phyloP scores from a whole-genome alignment of 2,888 invertebrate genomes.

The Cryptosula pallasiana region DNA sequence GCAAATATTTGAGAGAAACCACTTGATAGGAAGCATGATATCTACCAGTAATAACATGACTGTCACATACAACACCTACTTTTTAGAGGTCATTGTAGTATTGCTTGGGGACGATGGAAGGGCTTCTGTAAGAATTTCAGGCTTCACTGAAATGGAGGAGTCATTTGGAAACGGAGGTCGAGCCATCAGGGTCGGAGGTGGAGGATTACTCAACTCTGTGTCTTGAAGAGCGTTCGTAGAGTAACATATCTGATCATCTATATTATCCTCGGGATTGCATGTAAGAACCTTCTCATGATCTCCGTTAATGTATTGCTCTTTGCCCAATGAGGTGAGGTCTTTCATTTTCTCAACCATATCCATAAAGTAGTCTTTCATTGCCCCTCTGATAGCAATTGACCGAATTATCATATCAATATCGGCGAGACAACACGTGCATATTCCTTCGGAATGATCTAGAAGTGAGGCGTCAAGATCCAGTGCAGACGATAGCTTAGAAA shows the following conservation, averaged over 20 bases:
- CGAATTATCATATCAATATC: constrained; percentile 20
- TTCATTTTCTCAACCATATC: neutral
- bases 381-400: neutral
- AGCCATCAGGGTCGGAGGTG: neutral
- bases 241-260: neutral
- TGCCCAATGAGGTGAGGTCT: neutral
- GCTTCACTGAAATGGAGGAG: neutral
- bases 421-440: constrained; percentile 17
- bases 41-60: no score
- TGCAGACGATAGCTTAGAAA: constrained; percentile 3
- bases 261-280: neutral
- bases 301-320: neutral
- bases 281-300: neutral
- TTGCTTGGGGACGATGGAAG: no score
- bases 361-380: constrained; percentile 17
- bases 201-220: neutral
- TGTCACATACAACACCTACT: no score
- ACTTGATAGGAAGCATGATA: no score
- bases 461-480: neutral
- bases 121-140: neutral
- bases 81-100: no score
- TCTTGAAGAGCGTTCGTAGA: neutral
- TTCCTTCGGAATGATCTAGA: neutral
- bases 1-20: no score
- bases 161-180: neutral